Evolutionary conservation across 92 coral and sea anemone genomes (phyloP).

Genomic region (Meandrina meandrites): DNA sequence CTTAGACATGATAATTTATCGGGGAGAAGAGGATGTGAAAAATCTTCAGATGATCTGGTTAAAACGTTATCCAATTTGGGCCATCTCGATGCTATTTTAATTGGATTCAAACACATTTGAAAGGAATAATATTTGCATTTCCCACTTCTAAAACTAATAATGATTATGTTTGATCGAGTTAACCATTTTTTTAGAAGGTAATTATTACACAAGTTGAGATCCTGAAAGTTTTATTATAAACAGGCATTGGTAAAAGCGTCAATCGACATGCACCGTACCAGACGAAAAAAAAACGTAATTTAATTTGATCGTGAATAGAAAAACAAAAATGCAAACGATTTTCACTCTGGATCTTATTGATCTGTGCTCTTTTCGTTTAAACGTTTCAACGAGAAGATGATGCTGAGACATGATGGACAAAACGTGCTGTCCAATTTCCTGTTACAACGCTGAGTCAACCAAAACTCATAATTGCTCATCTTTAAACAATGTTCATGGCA

Average conservation of each 20-base stretch:
- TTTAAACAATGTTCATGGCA: neutral
- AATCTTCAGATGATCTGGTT: constrained; percentile 41
- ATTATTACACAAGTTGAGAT: constrained; percentile 15
- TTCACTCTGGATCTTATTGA: neutral
- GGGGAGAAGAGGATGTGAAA: constrained; percentile 16
- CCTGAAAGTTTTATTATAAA: neutral
- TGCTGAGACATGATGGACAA: neutral
- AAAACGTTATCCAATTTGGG: constrained; percentile 38
- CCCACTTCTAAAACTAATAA: constrained; percentile 23
- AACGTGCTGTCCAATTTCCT: neutral
- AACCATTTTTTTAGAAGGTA: constrained; percentile 11
- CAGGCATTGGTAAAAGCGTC: neutral
- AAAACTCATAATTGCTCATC: neutral
- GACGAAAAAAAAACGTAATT: neutral
- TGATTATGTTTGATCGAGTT: constrained; percentile 18
- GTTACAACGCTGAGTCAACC: neutral
- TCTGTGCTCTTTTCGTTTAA: neutral
- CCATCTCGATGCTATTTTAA: constrained; percentile 36
- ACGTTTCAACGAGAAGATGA: neutral
- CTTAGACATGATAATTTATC: constrained; percentile 27
- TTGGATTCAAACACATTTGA: constrained; percentile 38
- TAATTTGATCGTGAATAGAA: neutral
- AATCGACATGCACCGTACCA: neutral
- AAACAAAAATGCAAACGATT: neutral
- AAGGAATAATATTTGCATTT: constrained; percentile 26